Conservation (phyloP, 2,888 invertebrate genomes). For the Plebejus melissa region DNA sequence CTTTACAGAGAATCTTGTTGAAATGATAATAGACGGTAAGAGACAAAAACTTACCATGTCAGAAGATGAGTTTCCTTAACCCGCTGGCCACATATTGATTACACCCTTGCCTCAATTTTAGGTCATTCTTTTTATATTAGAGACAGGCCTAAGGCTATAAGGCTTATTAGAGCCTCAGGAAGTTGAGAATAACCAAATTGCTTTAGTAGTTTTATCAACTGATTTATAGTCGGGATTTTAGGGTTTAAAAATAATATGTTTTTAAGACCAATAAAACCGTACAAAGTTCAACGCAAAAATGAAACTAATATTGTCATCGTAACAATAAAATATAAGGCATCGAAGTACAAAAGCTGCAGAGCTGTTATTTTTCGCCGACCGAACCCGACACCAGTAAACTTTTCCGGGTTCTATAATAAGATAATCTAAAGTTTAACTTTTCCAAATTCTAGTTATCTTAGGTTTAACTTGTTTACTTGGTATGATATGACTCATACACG, state of each 20-base stretch:
- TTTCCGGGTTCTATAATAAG: too few species aligned
- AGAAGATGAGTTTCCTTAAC: neutral
- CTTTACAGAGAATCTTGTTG: neutral
- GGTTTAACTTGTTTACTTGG: neutral
- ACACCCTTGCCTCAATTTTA: neutral
- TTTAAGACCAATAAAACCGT: neutral
- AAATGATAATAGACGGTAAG: constrained; percentile 2
- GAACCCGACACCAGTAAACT: too few species aligned
- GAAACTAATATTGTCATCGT: too few species aligned
- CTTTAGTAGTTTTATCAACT: neutral
- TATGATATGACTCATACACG: neutral
- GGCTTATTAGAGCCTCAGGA: neutral
- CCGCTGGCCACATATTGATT: constrained; percentile 1
- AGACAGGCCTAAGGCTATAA: neutral
- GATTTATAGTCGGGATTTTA: neutral
- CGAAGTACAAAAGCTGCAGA: too few species aligned
- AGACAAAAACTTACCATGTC: neutral
- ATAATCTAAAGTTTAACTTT: too few species aligned
- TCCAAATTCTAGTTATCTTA: too few species aligned
- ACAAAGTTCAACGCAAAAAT: too few species aligned
- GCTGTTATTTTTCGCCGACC: too few species aligned
- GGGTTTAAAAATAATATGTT: neutral
- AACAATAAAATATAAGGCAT: too few species aligned
- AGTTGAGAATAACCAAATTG: neutral
- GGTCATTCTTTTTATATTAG: constrained; percentile 4